Conservation (phyloP, 2,113 vertebrate species). For the Hippocampus barbouri region DNA sequence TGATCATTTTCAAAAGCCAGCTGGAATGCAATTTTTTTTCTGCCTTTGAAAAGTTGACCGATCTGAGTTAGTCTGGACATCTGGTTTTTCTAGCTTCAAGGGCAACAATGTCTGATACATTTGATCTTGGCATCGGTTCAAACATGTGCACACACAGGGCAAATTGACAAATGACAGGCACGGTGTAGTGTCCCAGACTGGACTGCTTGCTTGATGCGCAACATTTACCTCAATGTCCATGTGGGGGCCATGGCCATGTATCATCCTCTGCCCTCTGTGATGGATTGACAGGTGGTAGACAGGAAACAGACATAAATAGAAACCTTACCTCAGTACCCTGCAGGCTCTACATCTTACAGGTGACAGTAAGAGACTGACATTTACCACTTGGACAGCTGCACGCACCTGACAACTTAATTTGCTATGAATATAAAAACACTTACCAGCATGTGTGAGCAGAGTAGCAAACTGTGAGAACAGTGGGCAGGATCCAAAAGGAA, state of each 20-base stretch:
- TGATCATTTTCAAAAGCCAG: no score
- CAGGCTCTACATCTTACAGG: constrained; percentile 21
- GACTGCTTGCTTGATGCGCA: constrained; percentile 19
- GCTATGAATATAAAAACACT: not conserved
- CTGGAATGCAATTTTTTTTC: no score
- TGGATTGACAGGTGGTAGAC: constrained; percentile 44
- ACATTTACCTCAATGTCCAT: constrained; percentile 18
- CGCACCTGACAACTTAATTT: not conserved
- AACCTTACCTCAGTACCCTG: constrained; percentile 30
- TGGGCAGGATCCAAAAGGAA: no score
- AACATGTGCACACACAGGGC: not conserved
- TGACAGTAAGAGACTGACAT: constrained; percentile 35
- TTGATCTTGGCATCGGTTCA: not conserved
- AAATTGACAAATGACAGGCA: constrained; percentile 3
- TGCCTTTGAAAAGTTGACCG: no score
- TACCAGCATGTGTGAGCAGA: not conserved
- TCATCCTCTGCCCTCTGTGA: constrained; percentile 31
- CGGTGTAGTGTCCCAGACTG: constrained; percentile 1
- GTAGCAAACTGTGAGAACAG: not conserved
- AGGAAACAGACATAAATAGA: constrained; percentile 38
- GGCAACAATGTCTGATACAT: no score
- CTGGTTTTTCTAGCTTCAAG: no score
- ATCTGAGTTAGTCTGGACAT: no score
- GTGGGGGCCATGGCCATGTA: constrained; percentile 15
- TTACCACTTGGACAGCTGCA: not conserved